Evolutionary conservation across 2,797 vertebrate species (phyloP), one percentile per base, ranked within the genome.

Genomic region (Eremophila alpestris): DNA sequence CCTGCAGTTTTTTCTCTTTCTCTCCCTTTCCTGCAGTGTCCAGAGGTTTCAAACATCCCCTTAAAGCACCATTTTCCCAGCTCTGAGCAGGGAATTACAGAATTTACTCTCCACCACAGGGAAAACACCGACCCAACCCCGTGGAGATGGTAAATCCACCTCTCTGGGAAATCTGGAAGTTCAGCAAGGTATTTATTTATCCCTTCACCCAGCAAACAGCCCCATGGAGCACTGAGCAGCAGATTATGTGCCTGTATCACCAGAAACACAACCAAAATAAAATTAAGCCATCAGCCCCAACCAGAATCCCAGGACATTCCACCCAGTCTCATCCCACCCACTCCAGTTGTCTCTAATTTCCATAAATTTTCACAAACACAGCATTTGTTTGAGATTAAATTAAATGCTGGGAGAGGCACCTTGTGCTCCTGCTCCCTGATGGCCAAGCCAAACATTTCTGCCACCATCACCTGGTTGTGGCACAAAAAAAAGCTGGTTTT

Each of bases 381-480:
- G 0, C 26, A 40, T 82, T 41, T 70, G 40, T 58, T 69, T 41
- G 20, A 1, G 19, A 67, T 55, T 64, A 64, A 64, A 21, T 21
- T 13, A 38, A 34, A 9, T 2, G 48, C 13, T 58, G 65, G 65
- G 16, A 43, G 30, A 22, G 34, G 16, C 49, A 17, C 0, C 0
- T 10, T 20, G 46, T 51, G 7, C 9, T 56, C 46, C 30, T 4
- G 2, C 9, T 45, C 18, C 9, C 13, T 7, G 17, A 18, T 22
- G 64, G 60, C 15, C 27, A 27, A 21, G 9, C 7, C 4, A 43
- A 52, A 62, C 54, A 19, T 15, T 32, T 45, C 26, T 82, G 23
- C 45, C 41, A 69, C 27, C 64, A n/a, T 27, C 54, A 24, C 9
- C 46, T 75, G 29, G 7, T 7, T 4, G 34, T 30, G 32, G 29